A percentile compares a stretch with the other conserved stretches of the same genome.
Evolutionary conservation across 92 coral and sea anemone species (phyloP).

Genomic region (Nematostella vectensis): DNA sequence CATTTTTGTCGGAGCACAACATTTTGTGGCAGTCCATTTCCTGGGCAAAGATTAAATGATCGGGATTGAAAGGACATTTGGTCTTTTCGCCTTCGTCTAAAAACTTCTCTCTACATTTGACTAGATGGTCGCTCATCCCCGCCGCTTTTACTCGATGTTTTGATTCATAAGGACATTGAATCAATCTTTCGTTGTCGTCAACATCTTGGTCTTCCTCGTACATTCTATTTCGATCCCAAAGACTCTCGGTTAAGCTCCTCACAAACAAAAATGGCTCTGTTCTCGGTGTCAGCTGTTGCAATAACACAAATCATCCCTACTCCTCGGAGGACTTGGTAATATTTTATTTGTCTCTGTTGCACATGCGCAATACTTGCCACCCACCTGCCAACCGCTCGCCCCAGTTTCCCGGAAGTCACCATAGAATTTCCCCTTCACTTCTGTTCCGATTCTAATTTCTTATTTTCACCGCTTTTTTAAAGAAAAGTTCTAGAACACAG

Average conservation of each 20-base stretch:
- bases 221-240: conserved; percentile 56
- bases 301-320: conserved; percentile 81
- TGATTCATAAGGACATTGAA: conserved; percentile 69
- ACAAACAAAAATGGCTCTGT: conserved; percentile 56
- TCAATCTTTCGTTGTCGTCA: conserved; percentile 53
- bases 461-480: too few relatives aligned
- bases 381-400: conserved; percentile 51
- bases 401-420: conserved; percentile 8
- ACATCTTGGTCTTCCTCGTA: conserved; percentile 70
- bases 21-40: conserved; percentile 69
- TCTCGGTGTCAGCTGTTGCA: conserved; percentile 87
- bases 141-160: conserved; percentile 59
- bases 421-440: background rate
- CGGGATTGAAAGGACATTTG: conserved; percentile 86
- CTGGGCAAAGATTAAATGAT: conserved; percentile 62
- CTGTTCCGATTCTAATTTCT: background rate
- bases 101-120: conserved; percentile 66
- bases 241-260: conserved; percentile 61
- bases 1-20: conserved; percentile 47
- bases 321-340: conserved; percentile 72
- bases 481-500: too few relatives aligned
- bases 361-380: conserved; percentile 76
- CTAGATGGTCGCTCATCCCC: conserved; percentile 69
- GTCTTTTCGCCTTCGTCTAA: conserved; percentile 50
- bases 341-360: conserved; percentile 68